These are phyloP conservation scores for Urocyon cinereoargenteus DNA, from an alignment of 2,797 vertebrate genomes.

Conservation along the genomic window DNA sequence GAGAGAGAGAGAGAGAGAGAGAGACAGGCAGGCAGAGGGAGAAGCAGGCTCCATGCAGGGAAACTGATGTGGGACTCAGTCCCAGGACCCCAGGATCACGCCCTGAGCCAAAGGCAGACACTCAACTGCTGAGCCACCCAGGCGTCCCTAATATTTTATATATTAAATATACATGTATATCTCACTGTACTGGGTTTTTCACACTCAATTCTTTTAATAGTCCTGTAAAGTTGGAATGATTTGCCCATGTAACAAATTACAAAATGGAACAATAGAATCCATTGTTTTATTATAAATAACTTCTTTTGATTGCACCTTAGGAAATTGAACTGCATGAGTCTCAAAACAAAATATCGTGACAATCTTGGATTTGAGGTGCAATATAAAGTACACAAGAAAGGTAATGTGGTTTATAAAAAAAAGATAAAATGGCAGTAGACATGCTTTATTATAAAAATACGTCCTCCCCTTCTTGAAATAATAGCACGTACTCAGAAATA, in stretches of 20 bases:
- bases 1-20: too few species aligned
- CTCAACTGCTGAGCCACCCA: too few species aligned
- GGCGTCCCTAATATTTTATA: background rate
- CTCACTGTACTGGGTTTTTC: background rate
- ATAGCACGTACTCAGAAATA: slow-evolving; percentile 32
- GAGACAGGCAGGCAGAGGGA: too few species aligned
- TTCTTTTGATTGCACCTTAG: background rate
- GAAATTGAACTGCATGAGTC: background rate
- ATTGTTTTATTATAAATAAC: background rate
- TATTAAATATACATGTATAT: background rate
- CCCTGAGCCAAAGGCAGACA: too few species aligned
- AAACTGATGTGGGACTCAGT: too few species aligned
- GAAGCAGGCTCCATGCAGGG: too few species aligned
- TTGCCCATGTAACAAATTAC: background rate
- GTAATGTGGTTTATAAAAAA: background rate
- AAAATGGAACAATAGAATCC: background rate
- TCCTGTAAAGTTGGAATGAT: background rate
- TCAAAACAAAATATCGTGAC: slow-evolving; percentile 8
- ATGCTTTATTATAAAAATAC: slow-evolving; percentile 51
- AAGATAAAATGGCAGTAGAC: background rate
- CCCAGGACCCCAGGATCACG: too few species aligned
- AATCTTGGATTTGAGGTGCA: background rate
- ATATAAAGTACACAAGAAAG: background rate
- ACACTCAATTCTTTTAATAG: background rate
- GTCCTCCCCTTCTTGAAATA: background rate